Evolutionary conservation across 2,888 invertebrate genomes (phyloP).

Genomic region (Netelia melanura): DNA sequence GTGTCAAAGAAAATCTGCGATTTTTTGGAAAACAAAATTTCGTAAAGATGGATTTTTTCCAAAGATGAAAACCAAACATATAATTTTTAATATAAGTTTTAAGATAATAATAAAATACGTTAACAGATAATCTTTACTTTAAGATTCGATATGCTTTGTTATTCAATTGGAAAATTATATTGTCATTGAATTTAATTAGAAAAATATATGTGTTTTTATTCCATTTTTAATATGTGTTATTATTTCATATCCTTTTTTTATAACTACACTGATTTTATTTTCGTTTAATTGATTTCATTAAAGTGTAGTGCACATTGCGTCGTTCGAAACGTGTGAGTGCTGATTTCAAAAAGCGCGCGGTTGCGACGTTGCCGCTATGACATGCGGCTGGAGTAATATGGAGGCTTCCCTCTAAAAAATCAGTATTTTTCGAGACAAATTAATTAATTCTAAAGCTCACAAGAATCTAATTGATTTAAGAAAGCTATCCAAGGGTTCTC

Average conservation of each 20-base stretch:
- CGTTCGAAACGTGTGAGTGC: constrained; percentile 12
- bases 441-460: constrained; percentile 16
- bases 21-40: constrained; percentile 26
- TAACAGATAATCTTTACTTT: neutral
- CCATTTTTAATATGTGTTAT: constrained; percentile 11
- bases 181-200: neutral
- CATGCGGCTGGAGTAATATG: constrained; percentile 24
- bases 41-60: neutral
- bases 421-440: constrained; percentile 30
- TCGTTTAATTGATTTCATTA: too few species aligned
- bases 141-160: neutral
- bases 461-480: constrained; percentile 44
- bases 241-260: neutral
- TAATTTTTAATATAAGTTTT: neutral
- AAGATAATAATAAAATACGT: neutral
- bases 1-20: constrained; percentile 22
- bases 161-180: neutral
- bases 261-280: too few species aligned
- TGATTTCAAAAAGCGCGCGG: too few species aligned
- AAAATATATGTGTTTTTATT: constrained; percentile 9
- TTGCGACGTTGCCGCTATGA: constrained; percentile 34
- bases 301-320: neutral
- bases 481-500: constrained; percentile 35
- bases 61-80: neutral
- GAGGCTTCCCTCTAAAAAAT: constrained; percentile 28